Percentiles rank a stretch among this genome's conserved stretches.
These are phyloP conservation scores for Austrofundulus limnaeus DNA, from an alignment of 2,113 vertebrate species.

Conservation along the genomic window DNA sequence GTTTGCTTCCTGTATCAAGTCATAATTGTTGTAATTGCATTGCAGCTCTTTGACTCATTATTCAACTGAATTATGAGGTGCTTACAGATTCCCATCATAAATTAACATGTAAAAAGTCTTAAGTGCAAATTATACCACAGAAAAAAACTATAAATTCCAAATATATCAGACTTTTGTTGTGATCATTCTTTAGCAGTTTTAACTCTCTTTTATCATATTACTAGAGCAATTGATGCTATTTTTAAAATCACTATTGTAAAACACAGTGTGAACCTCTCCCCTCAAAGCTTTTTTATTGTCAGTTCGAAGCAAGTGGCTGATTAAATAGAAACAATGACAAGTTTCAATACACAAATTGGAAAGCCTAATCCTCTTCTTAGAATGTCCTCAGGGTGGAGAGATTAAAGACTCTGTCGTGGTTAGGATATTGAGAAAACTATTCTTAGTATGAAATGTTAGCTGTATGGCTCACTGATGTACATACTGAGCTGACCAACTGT, in stretches of 20 bases:
- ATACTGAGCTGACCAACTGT: slow-evolving; percentile 30
- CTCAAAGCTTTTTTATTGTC: slow-evolving; percentile 15
- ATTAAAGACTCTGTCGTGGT: slow-evolving; percentile 35
- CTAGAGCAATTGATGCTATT: slow-evolving; percentile 8
- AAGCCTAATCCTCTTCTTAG: slow-evolving; percentile 58
- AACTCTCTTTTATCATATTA: no score
- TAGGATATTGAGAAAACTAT: slow-evolving; percentile 32
- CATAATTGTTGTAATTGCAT: no score
- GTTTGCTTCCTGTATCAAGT: no score
- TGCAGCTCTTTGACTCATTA: no score
- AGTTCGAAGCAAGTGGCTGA: slow-evolving; percentile 54
- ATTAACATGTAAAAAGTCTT: no score
- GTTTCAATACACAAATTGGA: slow-evolving; percentile 67
- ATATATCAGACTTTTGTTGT: no score
- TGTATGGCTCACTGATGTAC: slow-evolving; percentile 9
- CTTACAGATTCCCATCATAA: no score
- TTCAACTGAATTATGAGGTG: no score
- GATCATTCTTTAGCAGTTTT: no score
- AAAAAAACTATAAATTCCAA: no score
- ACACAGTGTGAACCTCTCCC: slow-evolving; percentile 5
- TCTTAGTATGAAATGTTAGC: slow-evolving; percentile 26
- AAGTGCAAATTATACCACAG: no score
- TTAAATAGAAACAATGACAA: slow-evolving; percentile 66
- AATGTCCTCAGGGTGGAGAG: slow-evolving; percentile 59
- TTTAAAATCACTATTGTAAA: slow-evolving; percentile 34